Evolutionary conservation across 64 coral and sea anemone genomes (phyloP).

Genomic region (Pocillopora verrucosa): DNA sequence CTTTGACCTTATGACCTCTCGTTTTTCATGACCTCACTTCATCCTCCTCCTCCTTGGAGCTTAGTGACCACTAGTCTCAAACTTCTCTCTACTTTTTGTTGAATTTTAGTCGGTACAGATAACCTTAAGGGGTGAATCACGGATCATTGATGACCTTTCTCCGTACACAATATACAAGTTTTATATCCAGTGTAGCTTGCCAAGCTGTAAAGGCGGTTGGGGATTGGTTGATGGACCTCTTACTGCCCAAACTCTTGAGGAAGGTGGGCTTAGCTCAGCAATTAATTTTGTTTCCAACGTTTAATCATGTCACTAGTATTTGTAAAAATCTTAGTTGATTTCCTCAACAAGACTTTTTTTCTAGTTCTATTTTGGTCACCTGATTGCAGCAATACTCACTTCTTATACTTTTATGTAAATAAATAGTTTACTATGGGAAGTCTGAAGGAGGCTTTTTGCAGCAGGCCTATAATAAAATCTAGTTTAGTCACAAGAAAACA

Average conservation of each 20-base stretch:
- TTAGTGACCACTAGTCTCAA: too few species aligned
- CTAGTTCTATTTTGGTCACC: too few species aligned
- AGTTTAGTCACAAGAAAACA: too few species aligned
- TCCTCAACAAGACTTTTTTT: too few species aligned
- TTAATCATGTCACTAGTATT: too few species aligned
- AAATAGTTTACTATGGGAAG: too few species aligned
- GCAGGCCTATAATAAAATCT: too few species aligned
- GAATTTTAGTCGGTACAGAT: neutral
- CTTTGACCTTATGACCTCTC: too few species aligned
- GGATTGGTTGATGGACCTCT: neutral
- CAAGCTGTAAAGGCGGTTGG: neutral
- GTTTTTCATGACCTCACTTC: neutral
- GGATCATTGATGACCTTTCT: neutral
- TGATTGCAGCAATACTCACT: too few species aligned
- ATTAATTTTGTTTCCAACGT: neutral
- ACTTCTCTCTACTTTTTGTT: neutral
- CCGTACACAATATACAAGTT: slow-evolving; percentile 16
- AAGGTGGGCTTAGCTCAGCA: neutral
- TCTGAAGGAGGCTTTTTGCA: too few species aligned
- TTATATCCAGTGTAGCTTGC: slow-evolving; percentile 14
- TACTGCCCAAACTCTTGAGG: neutral
- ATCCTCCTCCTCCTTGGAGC: neutral
- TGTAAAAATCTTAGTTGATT: too few species aligned
- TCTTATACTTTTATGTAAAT: too few species aligned
- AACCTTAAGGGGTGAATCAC: neutral